Base-by-base conservation (phyloP, 2,113 vertebrate species). In the Cettia cetti region DNA sequence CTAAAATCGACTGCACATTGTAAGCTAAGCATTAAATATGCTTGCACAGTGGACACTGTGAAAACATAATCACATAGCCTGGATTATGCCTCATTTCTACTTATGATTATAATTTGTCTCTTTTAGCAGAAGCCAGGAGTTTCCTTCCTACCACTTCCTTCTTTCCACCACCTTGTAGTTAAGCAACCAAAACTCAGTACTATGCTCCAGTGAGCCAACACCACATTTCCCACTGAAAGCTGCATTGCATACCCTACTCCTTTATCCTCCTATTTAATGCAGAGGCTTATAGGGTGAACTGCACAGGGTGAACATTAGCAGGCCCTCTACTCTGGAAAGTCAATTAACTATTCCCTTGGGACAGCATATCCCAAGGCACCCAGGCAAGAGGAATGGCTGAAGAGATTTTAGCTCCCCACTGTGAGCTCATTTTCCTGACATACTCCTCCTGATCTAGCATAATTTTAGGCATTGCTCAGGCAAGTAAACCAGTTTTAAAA, bases 161-260 rank as follows among this genome's bases (percentile, higher is more conserved):
- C 31, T 66, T 44, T 18, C 33, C 15, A 76, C 21, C 26, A 60
- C 45, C 10, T 28, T 22, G 13, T 37, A 26, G 33, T 53, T 75
- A 74, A 78, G 69, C 30, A 66, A 84, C 6, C 16, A 52, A 56
- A 79, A 63, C 7, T 53, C 39, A 78, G n/a, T 35, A 20, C 7
- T 3, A 0, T 26, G 39, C 72, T n/a, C 24, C 7, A 6, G 47
- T 1, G 2, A 84, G 24, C 17, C 31, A 52, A 4, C 40, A 30
- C 6, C 27, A 52, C 37, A 44, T 5, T 17, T 39, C 6, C 31
- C 24, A 26, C 21, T 27, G 27, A 35, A 56, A 64, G 5, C 10
- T 30, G 6, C 11, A 45, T 2, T 35, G 37, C 22, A 26, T 13
- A 8, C 9, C 33, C 39, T 30, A 28, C 24, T 33, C 8, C 42